A percentile compares a stretch with the other conserved stretches of the same genome.
Conservation (phyloP, 2,113 vertebrate species). For the Apteryx mantelli region DNA sequence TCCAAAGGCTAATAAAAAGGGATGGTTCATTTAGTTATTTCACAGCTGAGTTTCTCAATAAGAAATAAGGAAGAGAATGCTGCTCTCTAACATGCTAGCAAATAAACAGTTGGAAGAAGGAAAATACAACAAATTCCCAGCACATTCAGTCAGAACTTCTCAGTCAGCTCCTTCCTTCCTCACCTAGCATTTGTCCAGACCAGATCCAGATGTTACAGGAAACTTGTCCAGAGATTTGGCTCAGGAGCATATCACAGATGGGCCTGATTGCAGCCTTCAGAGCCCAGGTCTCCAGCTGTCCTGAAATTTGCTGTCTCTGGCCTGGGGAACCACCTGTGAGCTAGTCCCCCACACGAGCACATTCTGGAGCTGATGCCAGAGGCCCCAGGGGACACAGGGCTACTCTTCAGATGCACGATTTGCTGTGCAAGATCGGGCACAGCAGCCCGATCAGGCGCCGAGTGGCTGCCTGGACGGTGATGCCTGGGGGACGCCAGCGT, state of each 20-base stretch:
- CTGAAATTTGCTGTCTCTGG: not conserved
- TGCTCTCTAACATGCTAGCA: slow-evolving; percentile 29
- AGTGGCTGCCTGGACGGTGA: too few species aligned
- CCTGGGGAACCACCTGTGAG: not conserved
- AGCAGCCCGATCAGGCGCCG: not conserved
- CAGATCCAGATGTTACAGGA: not conserved
- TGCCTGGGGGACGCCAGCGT: not conserved
- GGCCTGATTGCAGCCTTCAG: too few species aligned
- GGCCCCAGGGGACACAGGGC: too few species aligned
- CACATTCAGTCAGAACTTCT: not conserved
- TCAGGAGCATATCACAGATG: rapidly evolving
- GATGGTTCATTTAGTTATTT: slow-evolving; percentile 66
- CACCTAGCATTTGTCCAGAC: not conserved
- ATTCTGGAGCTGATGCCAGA: not conserved
- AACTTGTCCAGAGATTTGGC: not conserved
- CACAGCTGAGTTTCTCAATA: slow-evolving; percentile 68
- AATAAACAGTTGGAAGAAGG: slow-evolving; percentile 44
- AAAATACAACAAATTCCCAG: not conserved
- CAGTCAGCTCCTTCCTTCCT: not conserved
- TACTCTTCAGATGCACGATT: too few species aligned
- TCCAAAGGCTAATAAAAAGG: slow-evolving; percentile 70
- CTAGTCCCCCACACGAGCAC: rapidly evolving
- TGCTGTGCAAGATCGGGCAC: too few species aligned
- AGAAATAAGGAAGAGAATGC: slow-evolving; percentile 25
- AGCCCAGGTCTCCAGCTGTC: not conserved